Conservation (phyloP, 2,797 vertebrate species). For the Pseudochirops corinnae region DNA sequence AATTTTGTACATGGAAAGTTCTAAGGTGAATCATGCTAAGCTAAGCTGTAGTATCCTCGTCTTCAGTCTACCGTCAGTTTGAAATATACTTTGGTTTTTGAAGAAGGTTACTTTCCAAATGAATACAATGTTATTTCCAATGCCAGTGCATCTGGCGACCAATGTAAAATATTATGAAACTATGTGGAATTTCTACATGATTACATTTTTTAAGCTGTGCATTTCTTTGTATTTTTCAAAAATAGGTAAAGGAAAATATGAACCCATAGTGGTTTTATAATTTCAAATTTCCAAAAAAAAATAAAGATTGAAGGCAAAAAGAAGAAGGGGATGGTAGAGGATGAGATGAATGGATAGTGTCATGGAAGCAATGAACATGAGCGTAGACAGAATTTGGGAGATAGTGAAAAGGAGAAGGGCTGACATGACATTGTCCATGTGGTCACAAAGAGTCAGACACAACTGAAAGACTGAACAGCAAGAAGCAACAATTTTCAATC, state of each 20-base stretch:
- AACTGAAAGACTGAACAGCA: slow-evolving; percentile 75
- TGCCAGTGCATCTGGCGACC: not conserved
- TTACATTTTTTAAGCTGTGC: not conserved
- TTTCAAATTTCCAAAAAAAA: not conserved
- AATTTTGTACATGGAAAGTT: not conserved
- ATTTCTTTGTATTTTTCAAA: not conserved
- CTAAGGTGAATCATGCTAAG: not conserved
- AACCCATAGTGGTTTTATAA: not conserved
- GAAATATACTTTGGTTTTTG: not conserved
- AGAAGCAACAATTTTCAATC: slow-evolving; percentile 74
- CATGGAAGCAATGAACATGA: not conserved
- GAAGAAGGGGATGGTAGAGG: not conserved
- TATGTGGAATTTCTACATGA: not conserved
- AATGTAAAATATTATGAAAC: not conserved
- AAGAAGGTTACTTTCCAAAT: not conserved
- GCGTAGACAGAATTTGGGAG: not conserved
- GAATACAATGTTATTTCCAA: not conserved
- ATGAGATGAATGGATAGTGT: not conserved
- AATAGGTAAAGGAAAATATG: not conserved
- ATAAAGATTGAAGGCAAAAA: not conserved
- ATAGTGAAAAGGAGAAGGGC: not conserved
- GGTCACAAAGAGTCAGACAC: slow-evolving; percentile 65
- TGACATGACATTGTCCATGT: fast-evolving
- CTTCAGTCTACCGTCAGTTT: not conserved
- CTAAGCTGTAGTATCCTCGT: not conserved